phyloP scores from a whole-genome alignment of 2,797 vertebrate genomes.

The Sphenopsis melanotis region DNA sequence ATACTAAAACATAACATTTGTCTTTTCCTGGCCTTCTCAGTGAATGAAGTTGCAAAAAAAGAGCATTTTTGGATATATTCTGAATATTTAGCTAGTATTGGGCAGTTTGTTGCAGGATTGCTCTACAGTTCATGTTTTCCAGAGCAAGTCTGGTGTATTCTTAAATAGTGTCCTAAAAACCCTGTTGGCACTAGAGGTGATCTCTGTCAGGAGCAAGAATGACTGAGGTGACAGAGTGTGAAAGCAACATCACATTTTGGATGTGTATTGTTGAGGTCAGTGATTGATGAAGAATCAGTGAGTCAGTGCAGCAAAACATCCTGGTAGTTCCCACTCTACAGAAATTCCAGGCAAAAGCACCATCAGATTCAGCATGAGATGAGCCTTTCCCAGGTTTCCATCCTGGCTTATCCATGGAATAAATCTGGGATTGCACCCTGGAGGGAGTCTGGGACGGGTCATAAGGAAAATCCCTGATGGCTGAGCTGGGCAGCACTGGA shows the following conservation, averaged over 20 bases:
- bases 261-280: not conserved
- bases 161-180: not conserved
- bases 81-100: not conserved
- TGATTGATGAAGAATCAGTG: not conserved
- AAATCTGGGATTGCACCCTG: not conserved
- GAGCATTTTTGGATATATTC: not conserved
- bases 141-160: not conserved
- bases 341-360: not conserved
- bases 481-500: accelerated
- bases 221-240: not conserved
- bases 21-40: not conserved
- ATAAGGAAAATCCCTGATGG: accelerated
- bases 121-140: not conserved
- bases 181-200: not conserved
- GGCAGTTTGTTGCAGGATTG: not conserved
- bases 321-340: not conserved
- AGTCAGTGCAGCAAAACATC: not conserved
- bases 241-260: not conserved
- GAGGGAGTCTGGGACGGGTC: not conserved
- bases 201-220: not conserved
- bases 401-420: accelerated
- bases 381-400: not conserved
- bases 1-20: not conserved
- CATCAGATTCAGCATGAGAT: not conserved
- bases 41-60: not conserved